Evolutionary conservation across 2,113 vertebrate species (phyloP), one percentile per base, ranked within the genome.

Genomic region (Erythrolamprus reginae): DNA sequence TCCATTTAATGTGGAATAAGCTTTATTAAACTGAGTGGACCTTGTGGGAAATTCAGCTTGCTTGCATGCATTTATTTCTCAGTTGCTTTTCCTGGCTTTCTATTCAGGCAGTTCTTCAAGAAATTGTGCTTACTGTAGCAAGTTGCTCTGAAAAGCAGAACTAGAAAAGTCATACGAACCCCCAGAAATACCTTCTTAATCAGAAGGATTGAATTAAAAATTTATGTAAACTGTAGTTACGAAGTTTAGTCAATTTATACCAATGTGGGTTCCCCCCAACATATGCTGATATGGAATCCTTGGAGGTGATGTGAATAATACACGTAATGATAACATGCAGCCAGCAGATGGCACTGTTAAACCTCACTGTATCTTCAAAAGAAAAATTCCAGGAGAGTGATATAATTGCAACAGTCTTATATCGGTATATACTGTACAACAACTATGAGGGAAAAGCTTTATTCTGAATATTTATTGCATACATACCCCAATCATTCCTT

Each of bases 331-430:
- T 53, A 10, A 5, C 5, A 4, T 91, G 92, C 82, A 48, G 48
- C 84, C 94, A 94, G 91, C 51, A 96, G 95, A 88, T 96, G 94
- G 94, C 92, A 94, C 88, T 58, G 45, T 95, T 92, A 88, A 88
- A 21, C 92, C 88, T 90, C 89, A n/a, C 77, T 93, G 90, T 90
- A 70, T 92, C 48, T 2, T 0, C 33, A 70, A 82, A 84, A 42
- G 23, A 53, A 61, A 42, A 56, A 28, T 23, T 50, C 48, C 88
- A 56, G 55, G 53, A 70, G 45, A 86, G 9, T 0, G 8, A 21
- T 89, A 28, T 53, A 91, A 38, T n/a, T 91, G 8, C 10, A 8
- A 42, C 28, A 86, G 24, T 26, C 17, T 53, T 50, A 24, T 91
- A 1, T 1, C 0, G 15, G 3, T 33, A 1, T 82, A 2, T 1